Base-by-base conservation (phyloP, 2,113 vertebrate genomes). In the Macroglossus sobrinus region DNA sequence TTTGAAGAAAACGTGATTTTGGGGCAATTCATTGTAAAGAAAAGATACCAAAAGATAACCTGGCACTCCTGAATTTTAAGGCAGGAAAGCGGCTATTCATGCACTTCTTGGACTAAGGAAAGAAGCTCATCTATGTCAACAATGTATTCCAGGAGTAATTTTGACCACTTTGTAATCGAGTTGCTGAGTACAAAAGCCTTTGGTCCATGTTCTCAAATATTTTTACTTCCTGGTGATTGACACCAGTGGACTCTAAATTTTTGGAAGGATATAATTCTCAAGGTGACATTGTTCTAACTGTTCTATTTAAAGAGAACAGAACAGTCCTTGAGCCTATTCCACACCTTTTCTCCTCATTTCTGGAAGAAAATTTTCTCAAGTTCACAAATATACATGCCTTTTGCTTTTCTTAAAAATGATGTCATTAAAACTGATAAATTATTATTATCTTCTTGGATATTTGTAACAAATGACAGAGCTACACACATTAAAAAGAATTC, bases 401-500 rank as follows among this genome's bases (percentile, higher is more conserved):
- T 40, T 72, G 47, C 22, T 95, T 90, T 57, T 15, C 28, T 85
- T 64, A 50, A 43, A 72, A 74, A 47, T 92, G 59, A 15, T 63
- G 55, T 80, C 35, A 30, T 57, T 59, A 55, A 68, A 89, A 22
- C 33, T 22, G 4, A 59, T 35, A 57, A 76, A 69, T 71, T 86
- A 35, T 66, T 61, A 45, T 78, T 3, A 19, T 85, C 55, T 81
- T n/a, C 30, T 79, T 72, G 86, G n/a, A 78, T 2, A 35, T 15
- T 69, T 21, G 47, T 72, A 90, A 88, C 74, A 66, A 50, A 80
- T 81, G 50, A 38, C 12, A 81, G 59, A 66, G 4, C 2, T 53
- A 53, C 19, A 40, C 14, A 43, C 43, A 61, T 93, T 86, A 79
- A 61, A 89, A 92, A 82, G 15, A 85, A 85, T 63, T 61, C 8